Base-by-base conservation (phyloP, 92 coral and sea anemone genomes). In the Actinernus sp. region DNA sequence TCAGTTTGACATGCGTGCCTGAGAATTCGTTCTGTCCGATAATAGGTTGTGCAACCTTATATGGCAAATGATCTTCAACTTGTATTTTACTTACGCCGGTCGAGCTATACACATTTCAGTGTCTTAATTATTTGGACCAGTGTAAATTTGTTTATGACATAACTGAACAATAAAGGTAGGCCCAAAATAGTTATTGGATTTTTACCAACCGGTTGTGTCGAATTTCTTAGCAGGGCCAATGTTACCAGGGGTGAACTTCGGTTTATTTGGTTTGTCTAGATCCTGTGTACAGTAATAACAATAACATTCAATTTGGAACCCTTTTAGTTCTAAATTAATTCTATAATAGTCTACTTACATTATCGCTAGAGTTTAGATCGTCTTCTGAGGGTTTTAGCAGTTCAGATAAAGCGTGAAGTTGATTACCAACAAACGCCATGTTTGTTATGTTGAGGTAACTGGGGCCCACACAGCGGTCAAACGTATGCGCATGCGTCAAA, bases 181-280 rank as follows among this genome's bases (percentile, higher is more conserved):
- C n/a, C n/a, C n/a, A n/a, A n/a, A n/a, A n/a, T n/a, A n/a, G n/a
- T n/a, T n/a, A n/a, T n/a, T n/a, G n/a, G n/a, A n/a, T n/a, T n/a
- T n/a, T n/a, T n/a, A n/a, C n/a, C n/a, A n/a, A n/a, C n/a, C n/a
- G n/a, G n/a, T n/a, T n/a, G n/a, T n/a, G n/a, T n/a, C n/a, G n/a
- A n/a, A 48, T 55, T 68, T 63, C 69, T 76, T 90, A 16, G 83
- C 79, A 11, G 97, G 87, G 6, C 97, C 97, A n/a, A 91, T 87
- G 70, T 76, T 74, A 11, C 88, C 93, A 27, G 97, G 97, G 54
- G 80, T 91, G 18, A 55, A 65, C 20, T 38, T 62, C 1, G 69
- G 65, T 49, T 50, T 65, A 12, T 55, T 55, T 22, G 37, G 25
- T 23, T 11, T 25, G 28, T 84, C 58, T 10, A 84, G 11, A 17